Base-by-base conservation (phyloP, 2,797 vertebrate species). In the Sphenopsis melanotis region DNA sequence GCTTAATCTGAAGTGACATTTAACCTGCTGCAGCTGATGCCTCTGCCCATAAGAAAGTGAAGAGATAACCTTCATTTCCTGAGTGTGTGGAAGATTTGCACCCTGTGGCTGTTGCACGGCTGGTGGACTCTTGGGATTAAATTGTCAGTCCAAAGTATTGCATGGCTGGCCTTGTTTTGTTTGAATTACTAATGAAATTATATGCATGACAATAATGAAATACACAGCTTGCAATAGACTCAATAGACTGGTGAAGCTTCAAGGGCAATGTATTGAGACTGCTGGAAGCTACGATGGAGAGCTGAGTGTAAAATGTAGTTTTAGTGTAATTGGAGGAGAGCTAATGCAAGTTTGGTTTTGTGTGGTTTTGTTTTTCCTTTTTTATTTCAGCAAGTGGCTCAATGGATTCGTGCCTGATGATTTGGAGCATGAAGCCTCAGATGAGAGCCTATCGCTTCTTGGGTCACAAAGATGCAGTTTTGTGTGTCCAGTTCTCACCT, bases 371-470 rank as follows among this genome's bases (percentile, higher is more conserved):
- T 15, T 46, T 87, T 57, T 49, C 69, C 18, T 84, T 55, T 65
- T 91, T 64, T 24, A 18, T 78, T 94, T 41, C 96, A 99, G 99
- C 97, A 63, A 99, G 98, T 26, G 98, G 99, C 68, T 99, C 99
- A 1, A 97, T 98, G 98, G 99, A 99, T 95, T 98, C 98, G 0
- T 98, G 98, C 89, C 96, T 99, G 92, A 99, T 99, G 99, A 98
- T 99, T 84, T 99, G 99, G 99, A 99, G 98, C 87, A 98, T 99
- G 98, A 99, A 98, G 90, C 97, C 99, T 77, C 99, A 99, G 96
- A 98, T 98, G 98, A 98, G 99, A 87, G 98, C 99, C 2, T 99
- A 99, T 97, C 98, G 98, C 80, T 99, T 99, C 36, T 94, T 98
- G 36, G 99, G 99, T 56, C 99, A 99, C 97, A 99, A 99, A 97